phyloP scores from a whole-genome alignment of 2,113 vertebrate genomes.

The Ophthalmotilapia sp. region DNA sequence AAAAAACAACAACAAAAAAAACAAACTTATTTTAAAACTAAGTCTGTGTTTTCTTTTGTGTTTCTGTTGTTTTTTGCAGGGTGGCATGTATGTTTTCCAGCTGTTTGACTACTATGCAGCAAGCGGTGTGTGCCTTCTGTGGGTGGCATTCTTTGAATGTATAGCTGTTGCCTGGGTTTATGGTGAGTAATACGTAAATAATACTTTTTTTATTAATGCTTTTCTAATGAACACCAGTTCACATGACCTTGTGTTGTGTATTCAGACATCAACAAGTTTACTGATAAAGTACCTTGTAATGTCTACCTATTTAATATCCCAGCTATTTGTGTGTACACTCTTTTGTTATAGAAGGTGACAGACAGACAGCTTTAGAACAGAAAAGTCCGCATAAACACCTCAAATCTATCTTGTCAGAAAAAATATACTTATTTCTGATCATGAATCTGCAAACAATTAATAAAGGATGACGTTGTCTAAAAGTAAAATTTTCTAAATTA shows the following conservation, averaged over 20 bases:
- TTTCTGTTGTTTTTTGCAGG: constrained; percentile 66
- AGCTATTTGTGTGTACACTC: not conserved
- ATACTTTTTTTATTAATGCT: not conserved
- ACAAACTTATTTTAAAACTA: not conserved
- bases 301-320: not conserved
- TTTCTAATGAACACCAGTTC: not conserved
- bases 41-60: not conserved
- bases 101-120: constrained; percentile 99
- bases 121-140: constrained; percentile 99
- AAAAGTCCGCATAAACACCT: not conserved
- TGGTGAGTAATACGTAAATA: constrained; percentile 76
- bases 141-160: constrained; percentile 99
- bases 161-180: constrained; percentile 99
- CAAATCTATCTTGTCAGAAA: not conserved
- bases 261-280: not conserved
- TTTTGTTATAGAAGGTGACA: not conserved
- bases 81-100: constrained; percentile 99
- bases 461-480: not conserved
- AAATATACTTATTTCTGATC: not conserved
- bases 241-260: not conserved
- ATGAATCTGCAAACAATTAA: not conserved
- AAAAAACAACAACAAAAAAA: not conserved
- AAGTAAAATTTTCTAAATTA: not conserved
- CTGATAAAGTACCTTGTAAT: not conserved
- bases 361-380: not conserved